These are phyloP conservation scores for Promerops cafer DNA, from an alignment of 2,113 vertebrate genomes.

Conservation along the genomic window DNA sequence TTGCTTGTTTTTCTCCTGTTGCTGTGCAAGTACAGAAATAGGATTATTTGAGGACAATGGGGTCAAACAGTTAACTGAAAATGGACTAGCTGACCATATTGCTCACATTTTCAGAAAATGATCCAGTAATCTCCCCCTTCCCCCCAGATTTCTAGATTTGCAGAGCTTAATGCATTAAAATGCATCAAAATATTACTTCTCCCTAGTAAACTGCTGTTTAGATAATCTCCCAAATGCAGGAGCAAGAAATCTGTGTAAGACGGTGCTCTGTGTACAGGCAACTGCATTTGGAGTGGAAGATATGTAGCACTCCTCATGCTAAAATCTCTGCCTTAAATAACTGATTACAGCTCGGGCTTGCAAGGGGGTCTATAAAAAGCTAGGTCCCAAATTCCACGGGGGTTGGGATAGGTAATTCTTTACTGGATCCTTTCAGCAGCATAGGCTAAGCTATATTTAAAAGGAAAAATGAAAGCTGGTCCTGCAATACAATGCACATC, in stretches of 20 bases:
- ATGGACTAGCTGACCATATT: not conserved
- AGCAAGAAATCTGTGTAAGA: not conserved
- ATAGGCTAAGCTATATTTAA: not conserved
- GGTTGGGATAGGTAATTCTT: not conserved
- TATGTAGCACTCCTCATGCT: not conserved
- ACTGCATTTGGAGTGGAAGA: not conserved
- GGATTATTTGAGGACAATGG: not conserved
- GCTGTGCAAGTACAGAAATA: not conserved
- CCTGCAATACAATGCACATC: not conserved
- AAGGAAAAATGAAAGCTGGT: not conserved
- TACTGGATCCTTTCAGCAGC: not conserved
- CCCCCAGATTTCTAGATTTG: not conserved
- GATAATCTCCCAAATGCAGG: not conserved
- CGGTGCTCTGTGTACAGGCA: not conserved
- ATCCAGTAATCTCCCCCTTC: not conserved
- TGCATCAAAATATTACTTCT: not conserved
- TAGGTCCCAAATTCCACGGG: not conserved
- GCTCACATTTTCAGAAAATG: not conserved
- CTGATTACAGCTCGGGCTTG: not conserved
- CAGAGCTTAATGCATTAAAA: not conserved
- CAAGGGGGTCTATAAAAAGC: not conserved
- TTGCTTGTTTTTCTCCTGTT: not conserved
- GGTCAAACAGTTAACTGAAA: not conserved
- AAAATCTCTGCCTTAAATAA: not conserved
- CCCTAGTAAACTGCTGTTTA: not conserved